Evolutionary conservation across 2,113 vertebrate species (phyloP), one percentile per base, ranked within the genome.

Genomic region (Lipotes vexillifer): DNA sequence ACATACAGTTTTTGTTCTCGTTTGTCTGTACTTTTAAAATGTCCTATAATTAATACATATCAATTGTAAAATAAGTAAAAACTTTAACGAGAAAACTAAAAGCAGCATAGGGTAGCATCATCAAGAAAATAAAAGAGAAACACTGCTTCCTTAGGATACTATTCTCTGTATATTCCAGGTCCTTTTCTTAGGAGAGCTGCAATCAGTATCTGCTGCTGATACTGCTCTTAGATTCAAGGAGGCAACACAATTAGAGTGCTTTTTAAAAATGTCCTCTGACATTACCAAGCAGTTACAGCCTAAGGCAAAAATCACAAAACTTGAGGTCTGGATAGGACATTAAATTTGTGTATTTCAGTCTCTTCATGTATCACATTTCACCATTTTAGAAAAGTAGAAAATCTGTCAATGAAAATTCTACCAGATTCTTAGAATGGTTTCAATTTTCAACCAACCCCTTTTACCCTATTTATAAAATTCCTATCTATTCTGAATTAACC

Each of bases 241-340:
- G 65, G 59, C 57, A 72, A 55, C 46, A 90, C 20, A 93, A 41
- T 77, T 71, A 77, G 49, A 72, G 20, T 59, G 29, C 41, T 71
- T 96, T 87, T 57, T 17, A 86, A 72, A 93, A 94, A 82, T 93
- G 27, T 86, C n/a, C 80, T 59, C 71, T 94, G 71, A 80, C 46
- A 55, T 52, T 77, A 77, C 21, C 59, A 61, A 61, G 23, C 23
- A 9, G 46, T 89, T 90, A 80, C 17, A 88, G 41, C 17, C 27
- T 82, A 81, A 91, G 17, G 46, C 36, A 61, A 59, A 93, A 88
- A 46, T 83, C 69, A 88, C 63, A 91, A 91, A 89, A 71, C 52
- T 93, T 52, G 44, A 72, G 25, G 46, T 96, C 90, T 52, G 44
- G 55, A 33, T 66, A 74, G 63, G n/a, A 94, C 38, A 74, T 84